Evolutionary conservation across 2,113 vertebrate genomes (phyloP).

Genomic region (Triplophysa tibetana): DNA sequence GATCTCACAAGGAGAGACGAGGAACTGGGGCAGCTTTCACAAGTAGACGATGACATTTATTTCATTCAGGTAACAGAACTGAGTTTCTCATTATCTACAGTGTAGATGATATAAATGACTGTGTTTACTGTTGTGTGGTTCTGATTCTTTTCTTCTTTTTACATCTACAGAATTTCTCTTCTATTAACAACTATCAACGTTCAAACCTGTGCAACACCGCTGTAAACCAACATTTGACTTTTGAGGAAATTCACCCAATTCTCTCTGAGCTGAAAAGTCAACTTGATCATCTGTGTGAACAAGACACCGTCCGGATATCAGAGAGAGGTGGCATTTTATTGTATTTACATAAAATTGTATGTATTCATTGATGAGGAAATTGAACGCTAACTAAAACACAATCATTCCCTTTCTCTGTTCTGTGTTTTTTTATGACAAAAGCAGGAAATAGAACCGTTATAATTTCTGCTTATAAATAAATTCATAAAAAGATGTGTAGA

Average conservation of each 20-base stretch:
- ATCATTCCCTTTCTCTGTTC: no score
- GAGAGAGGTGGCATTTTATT: constrained; percentile 3
- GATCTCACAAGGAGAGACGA: constrained; percentile 25
- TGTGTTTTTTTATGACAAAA: not conserved
- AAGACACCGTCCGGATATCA: constrained; percentile 2
- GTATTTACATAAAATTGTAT: not conserved
- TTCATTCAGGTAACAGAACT: constrained; percentile 9
- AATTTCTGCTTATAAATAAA: no score
- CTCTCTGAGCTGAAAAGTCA: constrained; percentile 3
- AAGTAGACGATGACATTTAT: constrained; percentile 7
- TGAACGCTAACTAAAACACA: no score
- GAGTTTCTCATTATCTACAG: not conserved
- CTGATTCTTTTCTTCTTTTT: not conserved
- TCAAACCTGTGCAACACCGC: not conserved
- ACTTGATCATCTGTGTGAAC: not conserved
- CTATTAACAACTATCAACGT: not conserved
- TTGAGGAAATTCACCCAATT: not conserved
- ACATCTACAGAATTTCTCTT: constrained; percentile 1
- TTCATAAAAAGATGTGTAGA: no score
- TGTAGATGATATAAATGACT: not conserved
- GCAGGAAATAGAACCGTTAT: no score
- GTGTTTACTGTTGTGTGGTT: not conserved
- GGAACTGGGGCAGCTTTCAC: constrained; percentile 33
- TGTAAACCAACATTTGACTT: not conserved
- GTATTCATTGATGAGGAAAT: no score